These are phyloP conservation scores for Heliothis peltigera DNA, from an alignment of 2,888 invertebrate genomes.

Conservation along the genomic window DNA sequence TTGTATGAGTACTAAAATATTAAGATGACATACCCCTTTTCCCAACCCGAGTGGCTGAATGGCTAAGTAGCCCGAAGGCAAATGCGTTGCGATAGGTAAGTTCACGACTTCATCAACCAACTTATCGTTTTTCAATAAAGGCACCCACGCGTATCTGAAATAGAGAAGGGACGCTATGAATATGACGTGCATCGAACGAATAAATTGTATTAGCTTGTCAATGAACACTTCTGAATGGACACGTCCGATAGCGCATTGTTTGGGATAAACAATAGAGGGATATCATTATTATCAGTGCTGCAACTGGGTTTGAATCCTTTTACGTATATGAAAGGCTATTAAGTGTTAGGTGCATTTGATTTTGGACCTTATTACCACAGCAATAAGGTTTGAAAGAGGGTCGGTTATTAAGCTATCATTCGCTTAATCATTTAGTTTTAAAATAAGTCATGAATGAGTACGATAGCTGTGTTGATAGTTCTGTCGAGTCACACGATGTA, in stretches of 20 bases:
- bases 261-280: slow-evolving; percentile 32
- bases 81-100: slow-evolving; percentile 95
- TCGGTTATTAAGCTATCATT: too few relatives aligned
- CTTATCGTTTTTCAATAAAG: slow-evolving; percentile 95
- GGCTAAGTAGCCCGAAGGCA: slow-evolving; percentile 97
- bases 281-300: slow-evolving; percentile 10
- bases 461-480: neutral
- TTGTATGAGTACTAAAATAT: too few relatives aligned
- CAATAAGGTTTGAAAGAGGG: neutral
- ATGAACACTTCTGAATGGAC: slow-evolving; percentile 5
- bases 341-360: neutral
- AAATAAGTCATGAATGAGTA: neutral
- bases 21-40: slow-evolving; percentile 92
- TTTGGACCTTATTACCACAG: neutral
- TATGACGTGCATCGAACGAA: neutral
- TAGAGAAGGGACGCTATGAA: slow-evolving; percentile 12
- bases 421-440: neutral
- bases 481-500: neutral
- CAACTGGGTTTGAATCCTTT: neutral
- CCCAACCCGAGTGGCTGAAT: slow-evolving; percentile 97
- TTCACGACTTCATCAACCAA: slow-evolving; percentile 95
- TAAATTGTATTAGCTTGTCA: neutral
- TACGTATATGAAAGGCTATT: neutral
- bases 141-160: slow-evolving; percentile 95
- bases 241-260: slow-evolving; percentile 36